phyloP scores from a whole-genome alignment of 2,797 vertebrate species.

The Phoeniculus purpureus region DNA sequence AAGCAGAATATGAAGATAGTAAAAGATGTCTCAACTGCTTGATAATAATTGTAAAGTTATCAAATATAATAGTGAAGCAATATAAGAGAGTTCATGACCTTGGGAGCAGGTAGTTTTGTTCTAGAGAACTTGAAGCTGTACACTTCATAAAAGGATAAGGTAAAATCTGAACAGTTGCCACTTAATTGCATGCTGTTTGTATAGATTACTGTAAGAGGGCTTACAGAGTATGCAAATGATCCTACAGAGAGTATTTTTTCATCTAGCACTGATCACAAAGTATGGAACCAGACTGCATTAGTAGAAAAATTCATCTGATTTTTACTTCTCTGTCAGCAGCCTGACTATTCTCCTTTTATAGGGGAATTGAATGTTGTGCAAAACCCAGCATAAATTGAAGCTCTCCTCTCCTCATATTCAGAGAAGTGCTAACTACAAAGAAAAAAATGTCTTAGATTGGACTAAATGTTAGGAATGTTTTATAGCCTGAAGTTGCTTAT shows the following conservation, averaged over 20 bases:
- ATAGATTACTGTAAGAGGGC: not conserved
- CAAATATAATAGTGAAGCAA: not conserved
- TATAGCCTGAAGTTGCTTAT: not conserved
- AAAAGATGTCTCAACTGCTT: not conserved
- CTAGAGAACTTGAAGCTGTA: not conserved
- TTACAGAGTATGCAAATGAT: not conserved
- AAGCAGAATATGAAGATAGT: constrained; percentile 1
- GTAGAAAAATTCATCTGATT: not conserved
- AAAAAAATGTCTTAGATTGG: not conserved
- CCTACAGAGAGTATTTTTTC: not conserved
- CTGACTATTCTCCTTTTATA: not conserved
- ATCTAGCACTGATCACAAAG: not conserved
- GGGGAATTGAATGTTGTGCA: not conserved
- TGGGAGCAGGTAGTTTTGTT: not conserved
- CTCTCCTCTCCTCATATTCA: not conserved
- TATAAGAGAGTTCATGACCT: not conserved
- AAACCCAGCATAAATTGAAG: not conserved
- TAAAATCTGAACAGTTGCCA: not conserved
- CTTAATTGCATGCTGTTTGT: not conserved
- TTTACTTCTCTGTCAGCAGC: not conserved
- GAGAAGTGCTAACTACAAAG: not conserved
- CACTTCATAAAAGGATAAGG: not conserved
- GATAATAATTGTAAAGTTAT: not conserved
- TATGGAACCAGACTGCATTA: not conserved
- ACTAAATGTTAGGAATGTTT: not conserved